Conservation (phyloP, 2,888 invertebrate species). For the Acanthoscelides obtectus region DNA sequence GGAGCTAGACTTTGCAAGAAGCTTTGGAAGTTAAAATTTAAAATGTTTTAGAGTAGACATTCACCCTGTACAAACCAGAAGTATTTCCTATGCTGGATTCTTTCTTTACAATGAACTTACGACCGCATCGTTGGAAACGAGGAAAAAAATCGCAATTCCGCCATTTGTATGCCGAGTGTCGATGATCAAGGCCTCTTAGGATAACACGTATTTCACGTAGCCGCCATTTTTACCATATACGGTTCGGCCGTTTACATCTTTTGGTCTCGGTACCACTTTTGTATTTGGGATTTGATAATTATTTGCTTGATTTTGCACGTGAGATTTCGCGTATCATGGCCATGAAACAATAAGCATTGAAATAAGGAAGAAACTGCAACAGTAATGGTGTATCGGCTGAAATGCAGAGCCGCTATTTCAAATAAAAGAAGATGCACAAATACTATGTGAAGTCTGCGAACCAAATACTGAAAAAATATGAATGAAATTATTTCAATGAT, state of each 20-base stretch:
- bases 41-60: too few relatives aligned
- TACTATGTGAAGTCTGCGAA: too few relatives aligned
- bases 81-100: not conserved
- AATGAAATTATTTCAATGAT: too few relatives aligned
- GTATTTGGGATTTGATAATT: slow-evolving; percentile 2
- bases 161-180: slow-evolving; percentile 41
- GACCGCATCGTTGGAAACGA: not conserved
- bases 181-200: slow-evolving; percentile 37
- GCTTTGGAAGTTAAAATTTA: too few relatives aligned
- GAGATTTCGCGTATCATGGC: not conserved
- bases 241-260: slow-evolving; percentile 29
- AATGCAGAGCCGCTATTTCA: too few relatives aligned
- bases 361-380: too few relatives aligned
- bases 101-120: not conserved
- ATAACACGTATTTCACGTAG: slow-evolving; percentile 40
- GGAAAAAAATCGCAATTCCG: slow-evolving; percentile 36
- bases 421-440: too few relatives aligned
- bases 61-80: not conserved
- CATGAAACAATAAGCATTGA: too few relatives aligned
- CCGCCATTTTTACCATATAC: slow-evolving; percentile 37
- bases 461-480: too few relatives aligned
- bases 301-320: slow-evolving; percentile 1
- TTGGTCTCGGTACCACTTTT: slow-evolving; percentile 11
- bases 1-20: too few relatives aligned
- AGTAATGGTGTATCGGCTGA: too few relatives aligned